These are phyloP conservation scores for Hesperia comma DNA, from an alignment of 2,888 invertebrate species.

Conservation along the genomic window DNA sequence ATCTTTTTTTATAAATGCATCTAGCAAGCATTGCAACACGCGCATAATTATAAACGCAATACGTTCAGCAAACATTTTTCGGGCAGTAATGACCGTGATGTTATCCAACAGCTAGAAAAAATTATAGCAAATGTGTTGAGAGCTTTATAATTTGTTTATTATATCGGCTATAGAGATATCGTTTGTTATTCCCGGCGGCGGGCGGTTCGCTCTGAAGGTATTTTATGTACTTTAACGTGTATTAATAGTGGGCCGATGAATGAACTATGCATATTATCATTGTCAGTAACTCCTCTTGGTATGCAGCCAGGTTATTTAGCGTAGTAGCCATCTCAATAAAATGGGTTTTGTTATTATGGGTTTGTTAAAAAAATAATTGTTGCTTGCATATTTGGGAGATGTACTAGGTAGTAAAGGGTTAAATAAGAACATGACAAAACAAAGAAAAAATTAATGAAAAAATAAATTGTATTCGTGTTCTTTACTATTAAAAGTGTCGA, in stretches of 20 bases:
- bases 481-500: too few species aligned
- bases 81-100: conserved; percentile 16
- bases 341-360: background rate
- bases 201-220: conserved; percentile 14
- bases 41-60: background rate
- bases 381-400: background rate
- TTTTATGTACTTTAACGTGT: background rate
- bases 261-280: conserved; percentile 3
- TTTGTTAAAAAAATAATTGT: background rate
- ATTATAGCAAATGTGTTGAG: conserved; percentile 22
- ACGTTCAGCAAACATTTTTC: background rate
- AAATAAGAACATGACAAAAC: too few species aligned
- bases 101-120: conserved; percentile 21
- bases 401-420: too few species aligned
- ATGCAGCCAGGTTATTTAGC: background rate
- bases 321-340: background rate
- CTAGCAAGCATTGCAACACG: too few species aligned
- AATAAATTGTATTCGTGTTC: too few species aligned
- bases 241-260: background rate
- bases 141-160: conserved; percentile 34
- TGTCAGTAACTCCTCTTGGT: background rate
- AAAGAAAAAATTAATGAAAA: too few species aligned
- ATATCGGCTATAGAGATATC: conserved; percentile 25
- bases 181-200: conserved; percentile 26
- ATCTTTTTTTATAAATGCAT: too few species aligned